Conservation (phyloP, 2,888 invertebrate genomes). For the Physocephala rufipes region DNA sequence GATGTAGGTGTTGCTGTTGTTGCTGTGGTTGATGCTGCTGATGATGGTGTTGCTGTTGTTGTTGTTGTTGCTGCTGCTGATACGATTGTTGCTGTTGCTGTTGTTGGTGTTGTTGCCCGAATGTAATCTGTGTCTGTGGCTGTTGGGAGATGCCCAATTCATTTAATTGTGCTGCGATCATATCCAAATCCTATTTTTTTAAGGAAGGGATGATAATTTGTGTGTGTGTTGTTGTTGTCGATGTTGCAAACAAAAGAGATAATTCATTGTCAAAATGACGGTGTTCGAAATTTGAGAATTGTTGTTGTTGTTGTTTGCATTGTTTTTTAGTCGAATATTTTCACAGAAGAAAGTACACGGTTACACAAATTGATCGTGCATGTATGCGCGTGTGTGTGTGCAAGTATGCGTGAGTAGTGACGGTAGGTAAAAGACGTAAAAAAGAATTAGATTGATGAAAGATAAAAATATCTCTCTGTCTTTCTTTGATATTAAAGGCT, state of each 20-base stretch:
- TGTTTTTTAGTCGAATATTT: slow-evolving; percentile 31
- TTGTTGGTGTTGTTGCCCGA: slow-evolving; percentile 39
- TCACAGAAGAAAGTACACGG: slow-evolving; percentile 13
- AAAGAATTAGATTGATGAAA: slow-evolving; percentile 61
- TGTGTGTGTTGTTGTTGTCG: slow-evolving; percentile 44
- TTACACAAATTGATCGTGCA: slow-evolving; percentile 36
- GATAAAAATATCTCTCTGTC: slow-evolving; percentile 24
- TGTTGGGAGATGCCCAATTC: slow-evolving; percentile 80
- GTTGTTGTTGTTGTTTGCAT: slow-evolving; percentile 38
- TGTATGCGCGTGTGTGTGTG: slow-evolving; percentile 5
- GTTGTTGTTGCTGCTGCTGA: slow-evolving; percentile 76
- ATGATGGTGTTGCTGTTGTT: slow-evolving; percentile 64
- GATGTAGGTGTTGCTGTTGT: slow-evolving; percentile 75
- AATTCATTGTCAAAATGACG: slow-evolving; percentile 46
- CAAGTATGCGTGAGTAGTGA: slow-evolving; percentile 32
- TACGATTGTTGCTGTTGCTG: slow-evolving; percentile 50
- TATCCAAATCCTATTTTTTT: slow-evolving; percentile 87
- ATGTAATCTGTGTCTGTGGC: slow-evolving; percentile 60
- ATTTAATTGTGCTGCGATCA: slow-evolving; percentile 94
- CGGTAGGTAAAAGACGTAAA: slow-evolving; percentile 54
- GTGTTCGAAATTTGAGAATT: slow-evolving; percentile 46
- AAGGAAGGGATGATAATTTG: slow-evolving; percentile 49
- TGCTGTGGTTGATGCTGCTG: slow-evolving; percentile 66
- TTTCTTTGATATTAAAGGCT: too few relatives aligned
- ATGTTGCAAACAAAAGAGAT: slow-evolving; percentile 46